Conservation (phyloP, 2,888 invertebrate genomes). For the Apodemia duryi region DNA sequence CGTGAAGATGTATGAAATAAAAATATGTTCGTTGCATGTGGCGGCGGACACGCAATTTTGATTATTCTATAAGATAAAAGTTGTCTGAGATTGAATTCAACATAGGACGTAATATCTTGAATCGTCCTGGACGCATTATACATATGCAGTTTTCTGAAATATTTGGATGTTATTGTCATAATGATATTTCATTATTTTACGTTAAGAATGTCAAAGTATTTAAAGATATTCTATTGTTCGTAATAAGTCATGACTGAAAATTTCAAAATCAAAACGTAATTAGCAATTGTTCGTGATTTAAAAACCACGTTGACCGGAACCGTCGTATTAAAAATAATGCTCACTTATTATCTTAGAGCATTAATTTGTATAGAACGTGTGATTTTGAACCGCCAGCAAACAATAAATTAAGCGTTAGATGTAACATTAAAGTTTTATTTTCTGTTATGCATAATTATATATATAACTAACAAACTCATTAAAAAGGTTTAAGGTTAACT, state of each 20-base stretch:
- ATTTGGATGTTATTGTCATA: neutral
- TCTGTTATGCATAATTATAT: too few species aligned
- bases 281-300: constrained; percentile 14
- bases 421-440: too few species aligned
- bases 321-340: constrained; percentile 45
- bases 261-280: constrained; percentile 2
- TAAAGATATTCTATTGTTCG: neutral
- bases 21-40: too few species aligned
- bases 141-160: neutral
- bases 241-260: neutral
- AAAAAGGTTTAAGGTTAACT: too few species aligned
- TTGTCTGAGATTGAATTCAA: too few species aligned
- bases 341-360: constrained; percentile 24
- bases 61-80: too few species aligned
- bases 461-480: too few species aligned
- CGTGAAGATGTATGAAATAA: too few species aligned
- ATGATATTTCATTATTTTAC: neutral
- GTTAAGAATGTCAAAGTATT: neutral
- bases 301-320: constrained; percentile 37
- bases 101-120: too few species aligned
- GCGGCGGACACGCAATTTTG: too few species aligned
- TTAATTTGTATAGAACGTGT: neutral
- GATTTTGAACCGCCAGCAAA: neutral
- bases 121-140: neutral
- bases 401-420: too few species aligned